Percentiles rank a stretch among this genome's conserved stretches.
Conservation (phyloP, 2,797 vertebrate genomes). For the Chelonia mydas region DNA sequence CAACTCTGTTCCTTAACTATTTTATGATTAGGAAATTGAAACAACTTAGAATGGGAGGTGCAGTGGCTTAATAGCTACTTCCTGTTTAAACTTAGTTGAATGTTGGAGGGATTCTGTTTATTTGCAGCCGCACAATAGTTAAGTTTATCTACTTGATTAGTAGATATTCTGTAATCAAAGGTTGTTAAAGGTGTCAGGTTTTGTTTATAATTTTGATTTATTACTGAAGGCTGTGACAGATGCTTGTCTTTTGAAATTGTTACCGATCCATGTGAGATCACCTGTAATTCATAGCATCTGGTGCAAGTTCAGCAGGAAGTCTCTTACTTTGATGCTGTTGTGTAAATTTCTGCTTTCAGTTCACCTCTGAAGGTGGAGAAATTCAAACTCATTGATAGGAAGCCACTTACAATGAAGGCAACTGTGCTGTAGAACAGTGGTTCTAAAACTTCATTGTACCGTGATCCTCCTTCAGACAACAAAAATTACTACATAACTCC, state of each 20-base stretch:
- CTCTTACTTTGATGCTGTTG: conserved; percentile 7
- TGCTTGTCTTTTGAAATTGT: conserved; percentile 26
- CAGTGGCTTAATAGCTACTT: not conserved
- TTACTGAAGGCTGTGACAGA: not conserved
- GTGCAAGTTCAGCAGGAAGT: not conserved
- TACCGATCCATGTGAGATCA: not conserved
- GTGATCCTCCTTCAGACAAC: no score
- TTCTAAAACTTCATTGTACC: no score
- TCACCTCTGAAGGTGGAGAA: conserved; percentile 31
- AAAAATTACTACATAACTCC: no score
- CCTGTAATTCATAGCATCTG: conserved; percentile 59
- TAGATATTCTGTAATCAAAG: not conserved
- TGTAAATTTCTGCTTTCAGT: not conserved
- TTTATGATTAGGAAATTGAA: not conserved
- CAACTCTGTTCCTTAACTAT: not conserved
- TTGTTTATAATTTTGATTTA: conserved; percentile 1
- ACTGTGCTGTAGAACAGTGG: conserved; percentile 3
- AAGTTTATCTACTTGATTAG: not conserved
- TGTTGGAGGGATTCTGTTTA: not conserved
- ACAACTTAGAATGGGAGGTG: not conserved
- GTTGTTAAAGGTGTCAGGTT: not conserved
- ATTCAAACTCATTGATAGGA: conserved; percentile 4
- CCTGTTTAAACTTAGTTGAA: not conserved
- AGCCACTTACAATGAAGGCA: conserved; percentile 16
- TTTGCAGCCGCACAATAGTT: not conserved